Base-by-base conservation (phyloP, 2,797 vertebrate genomes). In the Rousettus madagascariensis region DNA sequence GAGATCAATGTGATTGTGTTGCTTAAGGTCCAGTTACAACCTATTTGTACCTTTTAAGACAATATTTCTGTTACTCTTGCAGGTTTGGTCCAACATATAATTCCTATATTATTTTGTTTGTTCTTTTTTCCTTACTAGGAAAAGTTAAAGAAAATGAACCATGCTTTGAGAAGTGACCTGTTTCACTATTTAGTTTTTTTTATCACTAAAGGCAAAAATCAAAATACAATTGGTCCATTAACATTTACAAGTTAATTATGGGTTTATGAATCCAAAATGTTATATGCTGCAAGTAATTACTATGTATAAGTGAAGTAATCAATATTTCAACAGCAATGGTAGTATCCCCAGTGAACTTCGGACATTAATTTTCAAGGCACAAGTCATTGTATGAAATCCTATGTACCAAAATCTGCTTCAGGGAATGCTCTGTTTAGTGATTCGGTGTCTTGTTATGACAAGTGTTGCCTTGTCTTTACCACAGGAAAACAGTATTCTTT, bases 1-100 rank as follows among this genome's bases (percentile, higher is more conserved):
- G 97, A 98, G 96, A 95, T 97, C 96, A 87, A 98, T 90, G 96
- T 98, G 96, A 97, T 97, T 90, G 96, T 97, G 97, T 98, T 98
- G 97, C 97, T 98, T 97, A 75, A 87, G 84, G 95, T 97, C 65
- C n/a, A 85, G 94, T 95, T 95, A 66, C 12, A 1, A 26, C 8
- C 74, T 53, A 24, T 55, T 55, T 77, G 51, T 85, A 95, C 95
- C 84, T 85, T 97, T 79, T 30, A 86, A 97, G 84, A 90, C 3
- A 30, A 72, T 69, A 53, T 97, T 97, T 26, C 15, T 96, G 93
- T 96, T 97, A 91, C 43, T 96, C 93, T 97, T 80, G 82, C 86
- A 92, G 94, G 79, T 97, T 96, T 22, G 4, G 20, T 97, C 97
- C 91, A 69, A 4, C 30, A 41, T 96, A 33, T 93, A 96, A 84